Percentiles rank a stretch among this genome's conserved stretches.
Conservation (phyloP, 2,888 invertebrate genomes). For the Trichogramma evanescens region DNA sequence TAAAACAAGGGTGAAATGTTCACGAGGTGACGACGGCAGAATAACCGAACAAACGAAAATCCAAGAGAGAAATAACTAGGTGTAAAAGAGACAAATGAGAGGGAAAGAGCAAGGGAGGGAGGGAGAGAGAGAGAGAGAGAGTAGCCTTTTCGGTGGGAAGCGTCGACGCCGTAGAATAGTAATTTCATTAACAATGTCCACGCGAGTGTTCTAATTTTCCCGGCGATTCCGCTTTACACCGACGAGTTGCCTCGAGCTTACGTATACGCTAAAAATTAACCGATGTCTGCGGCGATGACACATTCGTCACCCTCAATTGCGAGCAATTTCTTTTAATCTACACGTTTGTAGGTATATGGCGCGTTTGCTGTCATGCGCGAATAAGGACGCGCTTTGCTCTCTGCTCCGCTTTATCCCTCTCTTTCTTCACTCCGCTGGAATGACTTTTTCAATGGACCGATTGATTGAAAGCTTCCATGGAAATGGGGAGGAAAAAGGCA, state of each 20-base stretch:
- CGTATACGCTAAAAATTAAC: slow-evolving; percentile 12
- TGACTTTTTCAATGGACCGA: too few species aligned
- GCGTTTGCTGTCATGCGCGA: background rate
- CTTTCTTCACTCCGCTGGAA: too few species aligned
- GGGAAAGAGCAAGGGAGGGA: background rate
- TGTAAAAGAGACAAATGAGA: slow-evolving; percentile 18
- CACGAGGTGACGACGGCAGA: background rate
- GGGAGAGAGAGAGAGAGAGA: background rate
- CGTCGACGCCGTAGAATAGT: background rate
- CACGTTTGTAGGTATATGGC: too few species aligned
- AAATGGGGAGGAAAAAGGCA: too few species aligned
- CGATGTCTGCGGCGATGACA: background rate
- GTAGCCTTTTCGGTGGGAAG: background rate
- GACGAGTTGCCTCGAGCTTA: slow-evolving; percentile 5
- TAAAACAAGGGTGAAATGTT: too few species aligned
- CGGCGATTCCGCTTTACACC: slow-evolving; percentile 4
- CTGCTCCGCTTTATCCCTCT: background rate
- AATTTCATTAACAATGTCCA: slow-evolving; percentile 17
- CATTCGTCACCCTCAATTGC: background rate
- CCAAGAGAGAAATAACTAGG: slow-evolving; percentile 8
- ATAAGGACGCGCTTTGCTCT: background rate
- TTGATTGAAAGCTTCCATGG: too few species aligned
- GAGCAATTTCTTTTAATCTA: slow-evolving; percentile 6
- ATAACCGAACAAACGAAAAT: slow-evolving; percentile 16
- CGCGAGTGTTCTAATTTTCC: slow-evolving; percentile 13